Percentiles rank a stretch among this genome's conserved stretches.
These are phyloP conservation scores for Acrossocheilus wenchowensis DNA, from an alignment of 2,797 vertebrate genomes.

Conservation along the genomic window DNA sequence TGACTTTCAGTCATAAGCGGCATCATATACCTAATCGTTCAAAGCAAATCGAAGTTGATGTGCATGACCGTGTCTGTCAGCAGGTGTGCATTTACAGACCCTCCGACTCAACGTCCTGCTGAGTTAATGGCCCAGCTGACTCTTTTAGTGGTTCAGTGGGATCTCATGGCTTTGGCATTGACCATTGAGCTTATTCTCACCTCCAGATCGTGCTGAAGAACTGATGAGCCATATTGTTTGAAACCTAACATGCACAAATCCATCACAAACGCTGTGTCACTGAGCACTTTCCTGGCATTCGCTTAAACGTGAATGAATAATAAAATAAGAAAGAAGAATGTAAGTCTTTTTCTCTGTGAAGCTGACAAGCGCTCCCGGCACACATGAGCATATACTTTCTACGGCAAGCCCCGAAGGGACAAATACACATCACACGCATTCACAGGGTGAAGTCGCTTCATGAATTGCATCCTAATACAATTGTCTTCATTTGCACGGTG, in stretches of 20 bases:
- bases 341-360: conserved; percentile 76
- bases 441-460: background rate
- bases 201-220: conserved; percentile 7
- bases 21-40: background rate
- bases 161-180: background rate
- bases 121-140: background rate
- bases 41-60: background rate
- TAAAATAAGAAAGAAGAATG: conserved; percentile 58
- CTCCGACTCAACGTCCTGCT: background rate
- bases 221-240: background rate
- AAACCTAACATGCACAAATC: background rate
- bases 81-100: background rate
- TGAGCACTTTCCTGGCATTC: background rate
- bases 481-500: background rate
- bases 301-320: conserved; percentile 12
- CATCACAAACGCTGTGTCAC: background rate
- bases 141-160: background rate
- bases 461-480: conserved; percentile 16
- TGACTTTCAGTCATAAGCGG: background rate
- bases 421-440: conserved; percentile 28
- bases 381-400: conserved; percentile 60
- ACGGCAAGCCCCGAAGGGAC: conserved; percentile 29
- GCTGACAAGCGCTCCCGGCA: conserved; percentile 51
- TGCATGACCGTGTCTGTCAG: conserved; percentile 12
- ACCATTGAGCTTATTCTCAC: background rate